Evolutionary conservation across 2,797 vertebrate genomes (phyloP), one percentile per base, ranked within the genome.

Genomic region (Helicolenus hilgendorfi): DNA sequence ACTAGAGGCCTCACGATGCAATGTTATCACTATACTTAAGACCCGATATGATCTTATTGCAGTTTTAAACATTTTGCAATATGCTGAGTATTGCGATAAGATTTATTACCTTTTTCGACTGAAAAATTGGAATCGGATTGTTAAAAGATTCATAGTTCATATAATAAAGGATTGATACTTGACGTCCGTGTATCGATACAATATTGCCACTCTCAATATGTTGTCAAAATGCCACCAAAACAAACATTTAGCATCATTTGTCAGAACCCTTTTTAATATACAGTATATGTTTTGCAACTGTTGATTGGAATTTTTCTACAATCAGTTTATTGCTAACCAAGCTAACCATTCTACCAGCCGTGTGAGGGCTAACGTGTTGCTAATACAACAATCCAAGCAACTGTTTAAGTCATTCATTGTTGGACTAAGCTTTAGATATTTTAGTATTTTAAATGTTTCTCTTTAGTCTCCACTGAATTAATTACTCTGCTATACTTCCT

Each of bases 261-360:
- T 29, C 4, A 5, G 20, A 15, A 8, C 24, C 18, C 4, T 15
- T 45, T 58, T 29, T 18, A 20, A 22, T 58, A 11, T 22, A 22
- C 9, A 29, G 13, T 26, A 22, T 15, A 11, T 20, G 14, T 2
- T 3, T 49, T 0, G 18, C 7, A 0, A 38, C 18, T 38, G 55
- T 14, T 59, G n/a, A 26, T 38, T 73, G 33, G 15, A 2, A 69
- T 49, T 63, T 31, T 33, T 36, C 33, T 24, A 24, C 11, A 4
- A 69, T 67, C 29, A 33, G 29, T 71, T 33, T 5, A 33, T 22
- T 31, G 18, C n/a, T 6, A 24, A 55, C 20, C 22, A 10, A 38
- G 22, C 20, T 35, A 7, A 0, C 11, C 29, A 22, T 31, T 24
- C 18, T 18, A 36, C 31, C 10, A 7, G 29, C 31, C 0, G 1